Percentiles rank a stretch among this genome's conserved stretches.
phyloP scores from a whole-genome alignment of 2,888 invertebrate genomes.

The Neocrepidodera transversa region DNA sequence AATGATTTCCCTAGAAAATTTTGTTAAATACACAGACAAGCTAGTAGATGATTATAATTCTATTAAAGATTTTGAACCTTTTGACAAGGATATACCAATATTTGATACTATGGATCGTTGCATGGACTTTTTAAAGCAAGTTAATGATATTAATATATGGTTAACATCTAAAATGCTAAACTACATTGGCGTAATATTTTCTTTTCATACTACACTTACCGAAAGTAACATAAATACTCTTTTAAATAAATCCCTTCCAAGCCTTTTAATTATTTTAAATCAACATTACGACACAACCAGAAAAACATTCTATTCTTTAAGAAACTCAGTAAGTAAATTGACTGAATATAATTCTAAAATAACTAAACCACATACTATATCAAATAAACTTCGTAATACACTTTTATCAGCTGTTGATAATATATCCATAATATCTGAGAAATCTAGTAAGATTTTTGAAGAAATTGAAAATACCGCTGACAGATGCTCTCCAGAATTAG shows the following conservation, averaged over 20 bases:
- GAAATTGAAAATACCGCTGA: conserved; percentile 33
- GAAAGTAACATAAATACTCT: conserved; percentile 17
- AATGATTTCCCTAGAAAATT: conserved; percentile 14
- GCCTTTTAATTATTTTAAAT: conserved; percentile 24
- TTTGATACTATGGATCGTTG: conserved; percentile 17
- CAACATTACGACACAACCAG: conserved; percentile 27
- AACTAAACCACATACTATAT: conserved; percentile 21
- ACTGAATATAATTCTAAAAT: conserved; percentile 28
- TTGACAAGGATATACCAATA: conserved; percentile 12
- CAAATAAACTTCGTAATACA: conserved; percentile 42
- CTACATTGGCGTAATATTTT: conserved; percentile 40
- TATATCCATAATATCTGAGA: conserved; percentile 45
- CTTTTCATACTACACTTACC: conserved; percentile 11
- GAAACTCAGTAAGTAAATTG: conserved; percentile 35
- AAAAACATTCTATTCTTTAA: conserved; percentile 40
- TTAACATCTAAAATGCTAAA: conserved; percentile 44
- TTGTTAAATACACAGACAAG: conserved; percentile 26
- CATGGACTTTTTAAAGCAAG: conserved; percentile 19
- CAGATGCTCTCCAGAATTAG: conserved; percentile 28
- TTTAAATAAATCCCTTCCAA: conserved; percentile 31
- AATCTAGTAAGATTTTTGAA: conserved; percentile 38
- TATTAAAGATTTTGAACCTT: conserved; percentile 31
- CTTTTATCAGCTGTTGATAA: conserved; percentile 42
- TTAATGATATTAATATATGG: conserved; percentile 41
- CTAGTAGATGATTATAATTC: conserved; percentile 38